Conservation (phyloP, 2,113 vertebrate genomes). For the Tachuris rubrigastra region DNA sequence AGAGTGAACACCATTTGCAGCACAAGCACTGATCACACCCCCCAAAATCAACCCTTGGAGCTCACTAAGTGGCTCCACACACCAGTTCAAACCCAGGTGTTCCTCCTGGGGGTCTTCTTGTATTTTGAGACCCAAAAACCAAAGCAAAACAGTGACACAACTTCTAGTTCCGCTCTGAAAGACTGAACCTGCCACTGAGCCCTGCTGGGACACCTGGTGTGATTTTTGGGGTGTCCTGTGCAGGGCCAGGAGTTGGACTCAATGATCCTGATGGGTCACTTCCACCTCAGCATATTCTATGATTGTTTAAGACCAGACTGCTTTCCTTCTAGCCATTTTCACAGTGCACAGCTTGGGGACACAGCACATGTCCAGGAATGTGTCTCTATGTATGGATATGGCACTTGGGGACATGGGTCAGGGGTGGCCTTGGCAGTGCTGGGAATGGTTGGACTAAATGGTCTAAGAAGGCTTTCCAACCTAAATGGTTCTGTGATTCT, state of each 20-base stretch:
- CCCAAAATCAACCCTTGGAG: background rate
- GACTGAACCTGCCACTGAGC: background rate
- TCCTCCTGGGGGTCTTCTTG: background rate
- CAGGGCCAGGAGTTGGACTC: background rate
- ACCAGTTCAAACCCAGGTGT: background rate
- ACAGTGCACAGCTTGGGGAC: background rate
- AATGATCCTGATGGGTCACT: too few relatives aligned
- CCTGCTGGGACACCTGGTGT: background rate
- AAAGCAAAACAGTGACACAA: background rate
- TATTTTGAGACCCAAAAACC: background rate
- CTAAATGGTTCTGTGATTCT: background rate
- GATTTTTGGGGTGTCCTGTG: background rate
- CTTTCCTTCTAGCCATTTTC: background rate
- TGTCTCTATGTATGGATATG: background rate
- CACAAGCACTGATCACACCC: rapidly evolving
- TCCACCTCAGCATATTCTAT: too few relatives aligned
- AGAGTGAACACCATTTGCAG: background rate
- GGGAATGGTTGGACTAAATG: background rate
- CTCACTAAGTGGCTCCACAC: background rate
- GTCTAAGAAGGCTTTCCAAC: background rate
- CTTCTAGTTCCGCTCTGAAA: background rate
- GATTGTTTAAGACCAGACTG: background rate
- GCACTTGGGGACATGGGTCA: background rate
- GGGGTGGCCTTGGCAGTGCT: background rate
- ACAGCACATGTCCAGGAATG: background rate